Evolutionary conservation across 2,113 vertebrate genomes (phyloP), one percentile per base, ranked within the genome.

Genomic region (Mystacornis crossleyi): DNA sequence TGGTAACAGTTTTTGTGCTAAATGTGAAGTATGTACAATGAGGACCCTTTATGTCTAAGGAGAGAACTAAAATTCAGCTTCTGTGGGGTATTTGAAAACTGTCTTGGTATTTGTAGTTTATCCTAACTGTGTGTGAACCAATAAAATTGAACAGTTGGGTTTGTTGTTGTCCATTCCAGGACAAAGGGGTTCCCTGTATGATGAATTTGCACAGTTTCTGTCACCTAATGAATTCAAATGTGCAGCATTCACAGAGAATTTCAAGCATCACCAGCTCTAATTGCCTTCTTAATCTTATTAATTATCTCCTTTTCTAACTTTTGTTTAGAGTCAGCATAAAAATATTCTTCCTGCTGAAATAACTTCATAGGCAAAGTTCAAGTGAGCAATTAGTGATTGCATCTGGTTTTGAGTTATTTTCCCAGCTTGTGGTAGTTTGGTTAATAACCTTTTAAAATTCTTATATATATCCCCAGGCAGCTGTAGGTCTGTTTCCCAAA

Each of bases 341-440:
- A 92, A 96, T 82, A 77, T 85, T 94, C 80, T 92, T 96, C 60
- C 82, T 88, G 34, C 78, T 94, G 93, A 95, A 96, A 91, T 88
- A 93, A 93, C 72, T 91, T 92, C 89, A 92, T 86, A 94, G 91
- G 66, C 90, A 95, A 96, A 97, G 96, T 96, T 97, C 95, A 95
- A 97, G 91, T 80, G 93, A 97, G 88, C 91, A 97, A 97, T 97
- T 94, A 97, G 86, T 78, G 89, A 94, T 95, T 91, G 74, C 95
- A 91, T 97, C 95, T 97, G 93, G 24, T 93, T 96, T 94, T 96
- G 78, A 96, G 82, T 93, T 97, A 89, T 92, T 90, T 92, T 95
- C 88, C 82, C 81, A 90, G 90, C 81, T 93, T 97, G 94, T 94
- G 91, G 94, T 95, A 86, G 84, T 94, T 95, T 81, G 66, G 79